These are phyloP conservation scores for Pterobdella sp. DNA, from an alignment of 2,888 invertebrate genomes.

Conservation along the genomic window DNA sequence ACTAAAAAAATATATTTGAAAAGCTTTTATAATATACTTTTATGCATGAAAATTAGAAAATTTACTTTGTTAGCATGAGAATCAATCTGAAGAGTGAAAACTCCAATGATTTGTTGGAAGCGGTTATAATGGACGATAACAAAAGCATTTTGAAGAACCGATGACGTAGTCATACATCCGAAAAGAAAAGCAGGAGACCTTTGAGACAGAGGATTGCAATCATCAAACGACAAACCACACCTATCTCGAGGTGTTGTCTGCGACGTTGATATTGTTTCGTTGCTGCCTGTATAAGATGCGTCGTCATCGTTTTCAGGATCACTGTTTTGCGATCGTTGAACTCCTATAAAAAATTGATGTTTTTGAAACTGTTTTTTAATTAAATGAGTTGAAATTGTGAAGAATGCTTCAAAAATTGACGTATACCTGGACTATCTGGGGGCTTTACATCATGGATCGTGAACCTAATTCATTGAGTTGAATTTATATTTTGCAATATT, in stretches of 20 bases:
- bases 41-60: not conserved
- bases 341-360: not conserved
- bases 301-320: conserved; percentile 5
- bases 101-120: conserved; percentile 54
- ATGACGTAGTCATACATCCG: conserved; percentile 40
- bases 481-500: not conserved
- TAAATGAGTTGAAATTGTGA: not conserved
- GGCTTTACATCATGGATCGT: conserved; percentile 53
- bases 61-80: conserved; percentile 50
- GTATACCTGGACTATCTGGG: conserved; percentile 41
- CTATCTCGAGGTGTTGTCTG: not conserved
- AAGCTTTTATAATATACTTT: not conserved
- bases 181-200: conserved; percentile 36
- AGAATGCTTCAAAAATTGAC: not conserved
- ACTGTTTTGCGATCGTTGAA: not conserved
- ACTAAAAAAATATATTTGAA: not conserved
- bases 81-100: conserved; percentile 53
- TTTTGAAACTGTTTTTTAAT: not conserved
- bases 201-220: conserved; percentile 27
- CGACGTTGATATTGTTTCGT: not conserved
- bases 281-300: conserved; percentile 10
- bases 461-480: conserved; percentile 39
- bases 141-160: conserved; percentile 49
- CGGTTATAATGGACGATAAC: conserved; percentile 54
- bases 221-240: conserved; percentile 17